These are phyloP conservation scores for Holothuria scabra DNA, from an alignment of 53 echinoderm and acorn worm genomes.

Conservation along the genomic window DNA sequence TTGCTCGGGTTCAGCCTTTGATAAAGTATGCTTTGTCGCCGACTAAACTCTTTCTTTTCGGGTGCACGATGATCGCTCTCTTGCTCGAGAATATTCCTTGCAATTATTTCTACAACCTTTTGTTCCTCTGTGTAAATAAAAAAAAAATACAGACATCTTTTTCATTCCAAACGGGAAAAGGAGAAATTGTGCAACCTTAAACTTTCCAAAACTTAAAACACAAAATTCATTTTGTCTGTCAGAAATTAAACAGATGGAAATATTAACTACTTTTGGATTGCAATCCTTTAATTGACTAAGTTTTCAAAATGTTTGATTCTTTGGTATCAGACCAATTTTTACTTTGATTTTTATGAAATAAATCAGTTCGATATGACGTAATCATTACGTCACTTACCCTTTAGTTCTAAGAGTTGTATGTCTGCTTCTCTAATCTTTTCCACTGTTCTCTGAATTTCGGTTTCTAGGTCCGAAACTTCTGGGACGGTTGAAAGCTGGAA, in stretches of 20 bases:
- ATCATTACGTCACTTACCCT: constrained; percentile 35
- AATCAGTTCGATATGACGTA: neutral
- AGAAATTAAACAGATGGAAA: no score
- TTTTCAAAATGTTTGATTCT: no score
- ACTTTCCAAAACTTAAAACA: no score
- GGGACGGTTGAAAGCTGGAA: constrained; percentile 74
- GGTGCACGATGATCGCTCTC: constrained; percentile 57
- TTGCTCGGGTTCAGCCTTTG: constrained; percentile 81
- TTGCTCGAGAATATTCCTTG: constrained; percentile 39
- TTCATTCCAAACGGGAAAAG: neutral
- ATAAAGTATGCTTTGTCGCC: constrained; percentile 78
- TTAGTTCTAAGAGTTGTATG: constrained; percentile 50
- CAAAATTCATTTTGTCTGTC: no score
- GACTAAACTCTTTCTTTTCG: constrained; percentile 71
- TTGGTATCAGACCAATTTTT: no score
- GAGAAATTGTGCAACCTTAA: no score
- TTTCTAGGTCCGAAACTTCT: constrained; percentile 58
- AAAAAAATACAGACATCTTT: no score
- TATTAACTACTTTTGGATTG: no score
- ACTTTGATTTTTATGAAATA: neutral
- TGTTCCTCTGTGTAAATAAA: constrained; percentile 67
- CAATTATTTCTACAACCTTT: constrained; percentile 45
- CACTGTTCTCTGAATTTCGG: constrained; percentile 62
- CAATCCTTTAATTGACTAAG: no score
- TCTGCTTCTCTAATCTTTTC: constrained; percentile 73